Conservation (phyloP, 2,797 vertebrate species). For the Anableps anableps region DNA sequence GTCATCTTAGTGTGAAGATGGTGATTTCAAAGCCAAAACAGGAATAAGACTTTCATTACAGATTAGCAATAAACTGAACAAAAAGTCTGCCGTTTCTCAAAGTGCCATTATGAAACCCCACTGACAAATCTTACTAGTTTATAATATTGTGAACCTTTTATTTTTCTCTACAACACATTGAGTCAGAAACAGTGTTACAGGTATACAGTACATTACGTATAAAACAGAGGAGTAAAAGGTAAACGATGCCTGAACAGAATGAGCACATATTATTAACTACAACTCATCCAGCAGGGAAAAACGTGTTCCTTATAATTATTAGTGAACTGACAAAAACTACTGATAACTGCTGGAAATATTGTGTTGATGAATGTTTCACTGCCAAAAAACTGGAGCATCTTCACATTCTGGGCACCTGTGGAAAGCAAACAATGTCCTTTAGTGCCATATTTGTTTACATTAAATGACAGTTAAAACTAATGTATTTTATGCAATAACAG, state of each 20-base stretch:
- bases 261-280: conserved; percentile 38
- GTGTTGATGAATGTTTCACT: conserved; percentile 29
- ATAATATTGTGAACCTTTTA: conserved; percentile 61
- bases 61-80: conserved; percentile 1
- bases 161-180: conserved; percentile 59
- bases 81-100: not conserved
- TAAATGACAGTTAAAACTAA: not conserved
- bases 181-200: conserved; percentile 61
- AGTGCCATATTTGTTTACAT: not conserved
- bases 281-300: conserved; percentile 18
- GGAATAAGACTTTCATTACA: not conserved
- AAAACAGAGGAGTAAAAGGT: conserved; percentile 60
- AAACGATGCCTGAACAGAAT: conserved; percentile 21
- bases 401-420: conserved; percentile 71
- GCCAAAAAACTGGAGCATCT: conserved; percentile 33
- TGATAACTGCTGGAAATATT: conserved; percentile 21
- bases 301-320: conserved; percentile 7
- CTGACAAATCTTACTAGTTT: conserved; percentile 20
- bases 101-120: not conserved
- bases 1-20: not conserved
- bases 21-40: not conserved
- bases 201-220: conserved; percentile 64
- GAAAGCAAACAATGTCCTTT: conserved; percentile 24
- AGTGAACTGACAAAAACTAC: conserved; percentile 33
- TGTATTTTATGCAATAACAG: not conserved